phyloP scores from a whole-genome alignment of 2,888 invertebrate genomes.

The Oxyscelio sp. region DNA sequence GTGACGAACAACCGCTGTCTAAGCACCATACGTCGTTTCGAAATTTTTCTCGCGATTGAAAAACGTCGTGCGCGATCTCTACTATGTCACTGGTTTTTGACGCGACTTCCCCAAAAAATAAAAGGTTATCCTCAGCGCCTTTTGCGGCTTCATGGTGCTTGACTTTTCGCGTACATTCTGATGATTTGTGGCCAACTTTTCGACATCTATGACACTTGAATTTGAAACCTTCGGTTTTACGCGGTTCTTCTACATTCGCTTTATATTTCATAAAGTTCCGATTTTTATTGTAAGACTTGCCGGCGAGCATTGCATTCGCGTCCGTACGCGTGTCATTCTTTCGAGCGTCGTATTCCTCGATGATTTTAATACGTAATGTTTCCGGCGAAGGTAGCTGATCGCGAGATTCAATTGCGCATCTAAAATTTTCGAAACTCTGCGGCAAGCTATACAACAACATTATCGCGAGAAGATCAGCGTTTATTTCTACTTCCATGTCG shows the following conservation, averaged over 20 bases:
- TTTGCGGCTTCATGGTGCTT: neutral
- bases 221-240: neutral
- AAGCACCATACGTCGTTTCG: constrained; percentile 29
- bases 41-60: neutral
- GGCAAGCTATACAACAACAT: constrained; percentile 4
- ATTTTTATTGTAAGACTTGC: neutral
- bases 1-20: constrained; percentile 48
- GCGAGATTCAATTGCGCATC: constrained; percentile 6
- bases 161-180: constrained; percentile 1
- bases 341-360: neutral
- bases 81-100: neutral
- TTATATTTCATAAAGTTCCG: neutral
- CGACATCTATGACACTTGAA: too few species aligned
- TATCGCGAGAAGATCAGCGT: constrained; percentile 1
- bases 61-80: neutral
- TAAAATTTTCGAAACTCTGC: neutral
- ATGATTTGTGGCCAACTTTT: neutral
- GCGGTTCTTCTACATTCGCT: neutral
- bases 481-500: neutral
- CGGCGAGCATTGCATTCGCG: neutral
- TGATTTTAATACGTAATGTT: neutral
- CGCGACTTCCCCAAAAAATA: neutral
- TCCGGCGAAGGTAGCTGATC: neutral
- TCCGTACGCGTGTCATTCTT: neutral
- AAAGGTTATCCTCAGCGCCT: neutral